Conservation (phyloP, 2,113 vertebrate genomes). For the Menura novaehollandiae region DNA sequence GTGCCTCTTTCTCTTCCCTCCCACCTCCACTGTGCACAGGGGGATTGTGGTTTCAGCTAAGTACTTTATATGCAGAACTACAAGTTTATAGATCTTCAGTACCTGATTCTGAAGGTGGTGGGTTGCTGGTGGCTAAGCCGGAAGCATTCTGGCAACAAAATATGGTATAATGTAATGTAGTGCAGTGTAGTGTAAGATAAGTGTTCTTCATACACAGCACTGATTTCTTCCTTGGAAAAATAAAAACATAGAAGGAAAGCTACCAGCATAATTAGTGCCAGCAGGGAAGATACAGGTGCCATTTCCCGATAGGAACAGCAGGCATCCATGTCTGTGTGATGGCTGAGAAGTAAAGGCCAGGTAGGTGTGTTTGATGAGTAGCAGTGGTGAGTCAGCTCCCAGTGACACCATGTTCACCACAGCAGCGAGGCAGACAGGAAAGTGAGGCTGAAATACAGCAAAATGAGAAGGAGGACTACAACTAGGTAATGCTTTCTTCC, state of each 20-base stretch:
- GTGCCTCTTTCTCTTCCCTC: neutral
- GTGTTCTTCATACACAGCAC: neutral
- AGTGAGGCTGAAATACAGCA: neutral
- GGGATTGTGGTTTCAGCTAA: neutral
- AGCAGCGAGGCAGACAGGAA: accelerated
- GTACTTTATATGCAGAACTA: neutral
- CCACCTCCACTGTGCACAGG: neutral
- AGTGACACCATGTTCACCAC: neutral
- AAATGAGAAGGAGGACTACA: neutral
- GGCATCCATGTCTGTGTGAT: accelerated
- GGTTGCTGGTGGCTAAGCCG: neutral
- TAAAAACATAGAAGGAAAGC: neutral
- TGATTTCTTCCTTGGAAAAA: neutral
- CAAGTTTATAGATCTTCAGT: neutral
- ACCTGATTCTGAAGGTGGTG: neutral
- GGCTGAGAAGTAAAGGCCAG: neutral
- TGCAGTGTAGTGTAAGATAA: accelerated
- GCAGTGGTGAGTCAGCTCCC: neutral
- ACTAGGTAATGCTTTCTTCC: neutral
- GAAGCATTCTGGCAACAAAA: neutral
- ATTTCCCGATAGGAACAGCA: neutral
- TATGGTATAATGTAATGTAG: accelerated
- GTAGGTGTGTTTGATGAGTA: neutral
- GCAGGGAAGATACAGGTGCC: neutral
- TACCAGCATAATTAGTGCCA: neutral